Base-by-base conservation (phyloP, 2,113 vertebrate species). In the Corythaeola cristata region DNA sequence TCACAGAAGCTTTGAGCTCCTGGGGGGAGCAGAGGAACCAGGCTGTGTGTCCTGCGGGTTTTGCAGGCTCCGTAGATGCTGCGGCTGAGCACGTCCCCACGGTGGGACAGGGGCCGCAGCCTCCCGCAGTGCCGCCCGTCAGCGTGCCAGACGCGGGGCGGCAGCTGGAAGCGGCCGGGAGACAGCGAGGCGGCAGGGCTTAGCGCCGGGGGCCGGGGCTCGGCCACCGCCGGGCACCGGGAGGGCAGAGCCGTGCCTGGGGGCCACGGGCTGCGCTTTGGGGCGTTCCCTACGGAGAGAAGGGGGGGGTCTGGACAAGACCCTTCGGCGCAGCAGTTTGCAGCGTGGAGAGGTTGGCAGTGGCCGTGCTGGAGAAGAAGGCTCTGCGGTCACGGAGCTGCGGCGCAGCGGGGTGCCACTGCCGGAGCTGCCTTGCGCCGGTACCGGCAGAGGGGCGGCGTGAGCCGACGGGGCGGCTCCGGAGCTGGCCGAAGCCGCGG, bases 121-220 rank as follows among this genome's bases (percentile, higher is more conserved):
- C 33, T 62, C 44, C 73, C 1, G 1, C 68, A 19, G 16, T 0
- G 0, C 56, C 5, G 12, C 11, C 41, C 33, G 0, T 27, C 85
- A 62, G 58, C 20, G 53, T 33, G 0, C 5, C 41, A 14, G 71
- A 8, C n/a, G 12, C 0, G 1, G 47, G 41, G 7, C 1, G 4
- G 73, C 60, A 84, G 88, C 41, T 68, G 88, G 83, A 78, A 71
- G 72, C 6, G 8, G 72, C 39, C 1, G 1, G 33, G 79, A 79
- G 41, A 39, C 89, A 75, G 66, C 0, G 18, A 44, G 76, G 56
- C 22, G 53, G 33, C 52, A 47, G 17, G 35, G 19, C 50, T 62
- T 4, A 30, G 47, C 3, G 11, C 52, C 4, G 26, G 71, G 50
- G 39, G n/a, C 28, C 1, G 26, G 41, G 44, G 56, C 47, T n/a